Conservation (phyloP, 2,113 vertebrate genomes). For the Phainopepla nitens region DNA sequence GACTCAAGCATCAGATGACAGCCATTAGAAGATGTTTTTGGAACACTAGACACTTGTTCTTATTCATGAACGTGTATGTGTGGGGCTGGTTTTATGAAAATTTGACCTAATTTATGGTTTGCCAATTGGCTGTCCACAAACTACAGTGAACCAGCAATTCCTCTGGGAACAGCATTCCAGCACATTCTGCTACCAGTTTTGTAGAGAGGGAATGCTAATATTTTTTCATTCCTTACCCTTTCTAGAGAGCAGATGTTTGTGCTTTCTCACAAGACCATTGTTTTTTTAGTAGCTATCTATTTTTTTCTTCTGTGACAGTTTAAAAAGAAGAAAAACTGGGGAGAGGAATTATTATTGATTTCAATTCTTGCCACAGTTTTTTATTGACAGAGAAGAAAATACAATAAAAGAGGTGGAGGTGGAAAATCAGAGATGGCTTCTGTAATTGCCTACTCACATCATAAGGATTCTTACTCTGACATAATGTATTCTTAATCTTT, state of each 20-base stretch:
- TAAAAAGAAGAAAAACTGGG: background rate
- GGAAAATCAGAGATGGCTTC: background rate
- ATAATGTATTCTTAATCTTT: background rate
- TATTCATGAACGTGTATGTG: background rate
- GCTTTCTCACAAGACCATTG: background rate
- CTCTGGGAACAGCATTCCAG: background rate
- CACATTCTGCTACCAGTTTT: background rate
- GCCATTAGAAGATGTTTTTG: background rate
- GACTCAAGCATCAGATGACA: background rate
- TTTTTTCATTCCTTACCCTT: background rate
- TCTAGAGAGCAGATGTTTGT: background rate
- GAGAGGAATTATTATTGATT: background rate
- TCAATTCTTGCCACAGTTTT: conserved; percentile 1
- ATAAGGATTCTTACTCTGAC: background rate
- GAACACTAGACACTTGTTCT: background rate
- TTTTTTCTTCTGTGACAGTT: background rate
- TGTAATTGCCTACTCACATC: background rate
- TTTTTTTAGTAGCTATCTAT: background rate
- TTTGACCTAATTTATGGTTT: background rate
- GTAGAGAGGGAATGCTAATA: background rate
- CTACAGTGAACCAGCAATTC: background rate
- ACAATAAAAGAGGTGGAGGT: background rate
- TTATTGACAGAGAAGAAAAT: background rate
- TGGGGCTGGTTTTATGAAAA: background rate
- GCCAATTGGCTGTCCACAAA: background rate